These are phyloP conservation scores for Styela plicata DNA, from an alignment of 23 tunicate genomes.

Conservation along the genomic window DNA sequence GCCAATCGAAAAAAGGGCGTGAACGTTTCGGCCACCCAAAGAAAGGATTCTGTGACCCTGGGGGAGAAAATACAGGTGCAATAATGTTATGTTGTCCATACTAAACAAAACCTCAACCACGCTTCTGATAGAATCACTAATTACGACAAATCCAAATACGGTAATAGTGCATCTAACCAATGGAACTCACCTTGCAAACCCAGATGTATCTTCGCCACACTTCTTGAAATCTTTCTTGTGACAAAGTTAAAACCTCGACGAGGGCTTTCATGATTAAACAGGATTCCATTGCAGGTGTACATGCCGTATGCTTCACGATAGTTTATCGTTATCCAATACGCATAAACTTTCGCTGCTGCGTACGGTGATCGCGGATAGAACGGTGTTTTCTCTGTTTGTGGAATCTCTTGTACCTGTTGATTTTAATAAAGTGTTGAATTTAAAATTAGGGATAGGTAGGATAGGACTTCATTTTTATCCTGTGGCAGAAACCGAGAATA, in stretches of 20 bases:
- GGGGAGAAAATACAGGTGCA: no score
- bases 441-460: no score
- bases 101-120: background rate
- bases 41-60: no score
- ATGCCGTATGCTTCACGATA: constrained; percentile 97
- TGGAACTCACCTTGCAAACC: constrained; percentile 76
- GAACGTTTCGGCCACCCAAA: no score
- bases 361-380: constrained; percentile 98
- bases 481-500: no score
- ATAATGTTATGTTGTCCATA: background rate
- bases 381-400: constrained; percentile 89
- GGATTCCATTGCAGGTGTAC: constrained; percentile 87
- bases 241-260: constrained; percentile 91
- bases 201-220: constrained; percentile 94
- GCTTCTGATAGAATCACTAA: no score
- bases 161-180: no score
- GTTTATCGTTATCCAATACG: constrained; percentile 93
- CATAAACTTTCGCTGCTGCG: constrained; percentile 94
- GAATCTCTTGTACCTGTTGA: constrained; percentile 48
- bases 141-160: no score
- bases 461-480: no score
- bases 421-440: no score
- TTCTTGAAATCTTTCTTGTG: constrained; percentile 85
- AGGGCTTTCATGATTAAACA: constrained; percentile 95
- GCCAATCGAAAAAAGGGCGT: no score